Percentiles rank a stretch among this genome's conserved stretches.
phyloP scores from a whole-genome alignment of 2,113 vertebrate genomes.

The Ctenomys sociabilis region DNA sequence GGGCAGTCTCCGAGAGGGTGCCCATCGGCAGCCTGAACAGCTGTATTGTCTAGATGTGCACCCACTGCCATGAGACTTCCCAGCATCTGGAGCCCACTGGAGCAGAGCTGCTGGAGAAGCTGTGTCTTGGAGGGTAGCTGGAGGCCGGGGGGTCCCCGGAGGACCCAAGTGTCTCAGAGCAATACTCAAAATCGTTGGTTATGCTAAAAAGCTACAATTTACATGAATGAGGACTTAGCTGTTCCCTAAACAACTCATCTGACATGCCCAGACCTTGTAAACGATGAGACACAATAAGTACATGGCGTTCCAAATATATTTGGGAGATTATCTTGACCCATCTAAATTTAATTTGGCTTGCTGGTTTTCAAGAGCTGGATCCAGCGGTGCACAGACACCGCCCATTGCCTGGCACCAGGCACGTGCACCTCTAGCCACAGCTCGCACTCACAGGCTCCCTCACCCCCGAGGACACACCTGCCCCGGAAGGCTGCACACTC shows the following conservation, averaged over 20 bases:
- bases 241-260: slow-evolving; percentile 55
- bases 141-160: slow-evolving; percentile 46
- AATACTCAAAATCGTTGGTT: neutral
- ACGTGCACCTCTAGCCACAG: neutral
- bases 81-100: slow-evolving; percentile 34
- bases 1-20: neutral
- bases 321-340: slow-evolving; percentile 47
- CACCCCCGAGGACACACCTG: neutral
- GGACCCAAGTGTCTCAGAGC: neutral
- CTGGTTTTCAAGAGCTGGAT: slow-evolving; percentile 48
- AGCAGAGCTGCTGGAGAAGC: slow-evolving; percentile 33
- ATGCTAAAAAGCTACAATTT: slow-evolving; percentile 11
- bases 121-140: slow-evolving; percentile 23
- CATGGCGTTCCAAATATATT: slow-evolving; percentile 3
- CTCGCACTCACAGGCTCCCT: neutral
- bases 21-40: neutral
- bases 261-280: slow-evolving; percentile 5
- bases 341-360: slow-evolving; percentile 64
- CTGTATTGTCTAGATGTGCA: neutral
- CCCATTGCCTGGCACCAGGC: neutral
- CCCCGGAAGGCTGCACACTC: neutral
- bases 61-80: neutral
- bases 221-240: slow-evolving; percentile 46
- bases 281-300: neutral
- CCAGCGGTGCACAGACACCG: neutral